phyloP scores from a whole-genome alignment of 2,888 invertebrate species.

The Lithophane leautieri region DNA sequence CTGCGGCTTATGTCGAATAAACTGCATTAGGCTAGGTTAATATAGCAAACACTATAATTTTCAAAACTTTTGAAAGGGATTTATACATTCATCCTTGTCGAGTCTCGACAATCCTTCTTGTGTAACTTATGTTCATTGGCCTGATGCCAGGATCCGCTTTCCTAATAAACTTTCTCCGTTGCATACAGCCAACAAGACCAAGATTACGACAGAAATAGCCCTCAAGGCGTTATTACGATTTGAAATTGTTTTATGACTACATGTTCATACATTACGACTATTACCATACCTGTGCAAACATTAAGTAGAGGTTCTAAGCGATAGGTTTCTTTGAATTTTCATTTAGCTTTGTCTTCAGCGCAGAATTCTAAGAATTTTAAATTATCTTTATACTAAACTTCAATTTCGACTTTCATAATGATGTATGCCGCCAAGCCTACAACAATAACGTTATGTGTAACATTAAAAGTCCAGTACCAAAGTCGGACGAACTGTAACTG shows the following conservation, averaged over 20 bases:
- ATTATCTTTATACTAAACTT: neutral
- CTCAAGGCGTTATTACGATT: constrained; percentile 35
- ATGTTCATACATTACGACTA: constrained; percentile 25
- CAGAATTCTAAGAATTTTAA: neutral
- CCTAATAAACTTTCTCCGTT: constrained; percentile 64
- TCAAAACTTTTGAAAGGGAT: constrained; percentile 20
- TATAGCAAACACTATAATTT: constrained; percentile 13
- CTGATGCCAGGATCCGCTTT: constrained; percentile 62
- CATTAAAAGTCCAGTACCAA: constrained; percentile 25
- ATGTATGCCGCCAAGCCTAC: neutral
- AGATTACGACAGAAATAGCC: constrained; percentile 49
- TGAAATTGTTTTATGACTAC: constrained; percentile 36
- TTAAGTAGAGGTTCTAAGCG: neutral
- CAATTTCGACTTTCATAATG: neutral
- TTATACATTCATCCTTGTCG: constrained; percentile 23
- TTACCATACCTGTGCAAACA: constrained; percentile 26
- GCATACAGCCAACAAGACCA: constrained; percentile 51
- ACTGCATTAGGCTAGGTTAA: neutral
- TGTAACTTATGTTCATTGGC: constrained; percentile 57
- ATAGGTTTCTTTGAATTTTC: constrained; percentile 2
- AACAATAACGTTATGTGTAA: constrained; percentile 19
- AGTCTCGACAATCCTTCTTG: constrained; percentile 45
- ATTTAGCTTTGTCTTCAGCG: neutral
- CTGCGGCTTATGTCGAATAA: neutral
- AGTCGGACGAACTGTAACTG: constrained; percentile 56